Evolutionary conservation across 2,888 invertebrate genomes (phyloP).

Genomic region (Taphrorychus bicolor): DNA sequence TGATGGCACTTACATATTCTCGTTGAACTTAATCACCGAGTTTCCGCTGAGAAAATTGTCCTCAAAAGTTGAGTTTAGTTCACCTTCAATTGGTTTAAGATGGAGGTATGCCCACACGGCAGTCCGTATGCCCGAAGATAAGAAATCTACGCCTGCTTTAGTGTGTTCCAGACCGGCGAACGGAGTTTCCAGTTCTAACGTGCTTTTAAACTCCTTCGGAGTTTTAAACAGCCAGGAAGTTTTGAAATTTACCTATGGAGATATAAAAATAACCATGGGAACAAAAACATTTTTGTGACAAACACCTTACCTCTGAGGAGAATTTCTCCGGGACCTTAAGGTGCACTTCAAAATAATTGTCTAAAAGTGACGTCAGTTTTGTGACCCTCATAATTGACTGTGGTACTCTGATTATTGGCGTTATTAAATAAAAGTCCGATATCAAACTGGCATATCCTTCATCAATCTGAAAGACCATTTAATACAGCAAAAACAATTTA

Average conservation of each 20-base stretch:
- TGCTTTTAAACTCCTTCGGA: conserved; percentile 52
- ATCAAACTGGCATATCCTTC: conserved; percentile 67
- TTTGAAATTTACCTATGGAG: conserved; percentile 46
- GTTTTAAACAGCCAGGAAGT: conserved; percentile 51
- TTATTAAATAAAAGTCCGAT: conserved; percentile 63
- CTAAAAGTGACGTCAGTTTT: conserved; percentile 71
- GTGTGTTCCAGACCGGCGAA: conserved; percentile 58
- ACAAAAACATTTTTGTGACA: neutral
- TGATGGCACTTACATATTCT: conserved; percentile 51
- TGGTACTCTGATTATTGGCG: conserved; percentile 70
- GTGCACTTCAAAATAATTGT: conserved; percentile 70
- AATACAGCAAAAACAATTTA: neutral
- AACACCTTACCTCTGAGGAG: conserved; percentile 49
- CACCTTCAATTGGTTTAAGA: conserved; percentile 55
- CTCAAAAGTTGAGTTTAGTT: conserved; percentile 52
- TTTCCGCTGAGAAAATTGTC: conserved; percentile 50
- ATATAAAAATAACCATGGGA: neutral
- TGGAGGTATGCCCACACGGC: conserved; percentile 52
- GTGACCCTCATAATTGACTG: conserved; percentile 70
- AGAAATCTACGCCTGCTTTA: conserved; percentile 54
- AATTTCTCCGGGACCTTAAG: conserved; percentile 59
- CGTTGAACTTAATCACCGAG: conserved; percentile 51
- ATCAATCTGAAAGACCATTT: conserved; percentile 57
- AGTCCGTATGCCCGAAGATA: conserved; percentile 53
- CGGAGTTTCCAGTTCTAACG: conserved; percentile 58